A percentile compares a stretch with the other conserved stretches of the same genome.
Conservation (phyloP, 2,797 vertebrate species). For the Fringilla coelebs region DNA sequence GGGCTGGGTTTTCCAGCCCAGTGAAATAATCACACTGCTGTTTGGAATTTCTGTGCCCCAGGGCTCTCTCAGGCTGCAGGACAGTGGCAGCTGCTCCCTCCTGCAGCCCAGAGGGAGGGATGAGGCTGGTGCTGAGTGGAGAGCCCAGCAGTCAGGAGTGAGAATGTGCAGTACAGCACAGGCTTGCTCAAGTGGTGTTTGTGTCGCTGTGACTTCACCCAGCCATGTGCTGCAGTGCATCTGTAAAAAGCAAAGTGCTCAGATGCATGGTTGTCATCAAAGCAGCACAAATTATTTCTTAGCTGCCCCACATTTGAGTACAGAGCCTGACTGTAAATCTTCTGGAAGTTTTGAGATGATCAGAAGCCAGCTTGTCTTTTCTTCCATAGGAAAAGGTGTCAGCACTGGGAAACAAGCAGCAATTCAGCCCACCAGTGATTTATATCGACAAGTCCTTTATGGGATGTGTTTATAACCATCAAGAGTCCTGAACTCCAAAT, state of each 20-base stretch:
- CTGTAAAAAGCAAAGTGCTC: neutral
- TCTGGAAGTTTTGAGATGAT: neutral
- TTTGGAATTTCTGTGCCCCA: rapidly evolving
- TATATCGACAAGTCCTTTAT: neutral
- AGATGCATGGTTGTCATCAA: neutral
- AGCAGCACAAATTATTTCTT: neutral
- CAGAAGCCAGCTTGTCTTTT: neutral
- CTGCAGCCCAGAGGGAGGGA: neutral
- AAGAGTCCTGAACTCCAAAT: neutral
- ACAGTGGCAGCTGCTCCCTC: neutral
- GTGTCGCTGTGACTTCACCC: neutral
- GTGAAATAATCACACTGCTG: neutral
- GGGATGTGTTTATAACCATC: neutral
- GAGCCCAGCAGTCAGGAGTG: neutral
- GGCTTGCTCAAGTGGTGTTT: neutral
- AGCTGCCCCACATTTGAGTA: neutral
- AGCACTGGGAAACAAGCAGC: neutral
- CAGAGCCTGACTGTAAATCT: neutral
- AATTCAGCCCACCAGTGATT: neutral
- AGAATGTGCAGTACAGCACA: neutral
- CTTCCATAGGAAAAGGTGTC: neutral
- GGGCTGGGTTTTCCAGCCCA: neutral
- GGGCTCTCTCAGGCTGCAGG: neutral
- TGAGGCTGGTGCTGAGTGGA: rapidly evolving
- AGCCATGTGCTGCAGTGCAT: neutral